Evolutionary conservation across 2,888 invertebrate genomes (phyloP).

Genomic region (Laothoe populi): DNA sequence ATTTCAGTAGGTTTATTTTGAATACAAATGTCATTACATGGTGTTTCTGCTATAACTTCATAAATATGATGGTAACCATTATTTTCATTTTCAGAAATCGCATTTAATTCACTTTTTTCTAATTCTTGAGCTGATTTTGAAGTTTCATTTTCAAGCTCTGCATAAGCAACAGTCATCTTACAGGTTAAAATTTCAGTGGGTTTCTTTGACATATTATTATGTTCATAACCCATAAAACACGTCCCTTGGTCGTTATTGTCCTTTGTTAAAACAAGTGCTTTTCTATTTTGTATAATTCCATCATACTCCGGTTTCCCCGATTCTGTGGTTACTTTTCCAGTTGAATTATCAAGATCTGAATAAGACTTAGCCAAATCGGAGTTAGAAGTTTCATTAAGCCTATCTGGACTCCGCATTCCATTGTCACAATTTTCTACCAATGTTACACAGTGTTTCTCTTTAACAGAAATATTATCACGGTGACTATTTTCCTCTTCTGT

Average conservation of each 20-base stretch:
- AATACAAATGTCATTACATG: background rate
- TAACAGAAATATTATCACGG: background rate
- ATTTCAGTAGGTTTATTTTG: background rate
- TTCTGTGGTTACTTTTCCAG: background rate
- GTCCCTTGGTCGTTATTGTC: background rate
- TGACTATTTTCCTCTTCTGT: background rate
- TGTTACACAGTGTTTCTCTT: background rate
- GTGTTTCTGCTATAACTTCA: background rate
- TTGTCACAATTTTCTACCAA: background rate
- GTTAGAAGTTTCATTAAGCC: background rate
- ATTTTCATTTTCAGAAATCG: background rate
- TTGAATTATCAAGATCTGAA: background rate
- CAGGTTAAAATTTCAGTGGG: background rate
- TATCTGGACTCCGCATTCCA: background rate
- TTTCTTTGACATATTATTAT: background rate
- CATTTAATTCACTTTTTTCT: background rate
- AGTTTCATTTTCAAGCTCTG: background rate
- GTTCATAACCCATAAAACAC: background rate
- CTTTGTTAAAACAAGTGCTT: background rate
- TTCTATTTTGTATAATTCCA: background rate
- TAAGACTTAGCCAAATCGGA: background rate
- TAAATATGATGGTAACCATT: background rate
- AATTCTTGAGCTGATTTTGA: background rate
- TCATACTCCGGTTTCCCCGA: background rate
- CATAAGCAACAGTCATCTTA: background rate